These are phyloP conservation scores for Hydrotaea cyrtoneurina DNA, from an alignment of 2,888 invertebrate species.

Conservation along the genomic window DNA sequence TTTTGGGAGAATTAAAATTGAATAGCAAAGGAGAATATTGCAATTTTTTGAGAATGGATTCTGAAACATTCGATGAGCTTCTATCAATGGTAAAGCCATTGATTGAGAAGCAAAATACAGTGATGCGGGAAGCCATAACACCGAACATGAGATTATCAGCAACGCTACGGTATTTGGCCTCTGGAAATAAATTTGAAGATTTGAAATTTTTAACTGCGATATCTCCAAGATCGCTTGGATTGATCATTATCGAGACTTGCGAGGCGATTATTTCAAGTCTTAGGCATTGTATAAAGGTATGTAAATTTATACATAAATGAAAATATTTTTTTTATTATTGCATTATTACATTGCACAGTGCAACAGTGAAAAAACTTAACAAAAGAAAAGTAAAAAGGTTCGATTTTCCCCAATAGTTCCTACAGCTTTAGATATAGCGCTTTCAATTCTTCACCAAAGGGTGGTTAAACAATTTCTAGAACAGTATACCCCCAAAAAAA, in stretches of 20 bases:
- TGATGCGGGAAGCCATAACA: slow-evolving; percentile 58
- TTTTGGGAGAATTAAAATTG: slow-evolving; percentile 35
- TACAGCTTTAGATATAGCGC: not conserved
- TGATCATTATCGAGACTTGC: slow-evolving; percentile 58
- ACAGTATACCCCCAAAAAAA: not conserved
- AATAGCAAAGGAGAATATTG: slow-evolving; percentile 22
- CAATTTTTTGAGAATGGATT: slow-evolving; percentile 40
- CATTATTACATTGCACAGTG: slow-evolving; percentile 12
- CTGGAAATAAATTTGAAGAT: slow-evolving; percentile 59
- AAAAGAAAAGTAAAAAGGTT: too few relatives aligned
- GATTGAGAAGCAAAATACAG: slow-evolving; percentile 59
- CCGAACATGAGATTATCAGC: slow-evolving; percentile 54
- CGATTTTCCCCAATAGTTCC: too few relatives aligned
- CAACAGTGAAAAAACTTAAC: slow-evolving; percentile 23
- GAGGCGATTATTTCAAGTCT: slow-evolving; percentile 51
- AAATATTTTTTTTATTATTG: not conserved
- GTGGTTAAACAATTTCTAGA: not conserved
- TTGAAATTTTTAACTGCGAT: slow-evolving; percentile 61
- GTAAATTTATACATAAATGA: slow-evolving; percentile 22
- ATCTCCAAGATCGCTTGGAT: slow-evolving; percentile 45
- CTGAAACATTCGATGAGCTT: slow-evolving; percentile 32
- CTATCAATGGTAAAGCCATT: slow-evolving; percentile 37
- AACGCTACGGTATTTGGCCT: slow-evolving; percentile 59
- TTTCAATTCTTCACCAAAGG: not conserved
- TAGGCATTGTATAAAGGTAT: slow-evolving; percentile 47